These are phyloP conservation scores for Phortica magna DNA, from an alignment of 2,888 invertebrate species.

Conservation along the genomic window DNA sequence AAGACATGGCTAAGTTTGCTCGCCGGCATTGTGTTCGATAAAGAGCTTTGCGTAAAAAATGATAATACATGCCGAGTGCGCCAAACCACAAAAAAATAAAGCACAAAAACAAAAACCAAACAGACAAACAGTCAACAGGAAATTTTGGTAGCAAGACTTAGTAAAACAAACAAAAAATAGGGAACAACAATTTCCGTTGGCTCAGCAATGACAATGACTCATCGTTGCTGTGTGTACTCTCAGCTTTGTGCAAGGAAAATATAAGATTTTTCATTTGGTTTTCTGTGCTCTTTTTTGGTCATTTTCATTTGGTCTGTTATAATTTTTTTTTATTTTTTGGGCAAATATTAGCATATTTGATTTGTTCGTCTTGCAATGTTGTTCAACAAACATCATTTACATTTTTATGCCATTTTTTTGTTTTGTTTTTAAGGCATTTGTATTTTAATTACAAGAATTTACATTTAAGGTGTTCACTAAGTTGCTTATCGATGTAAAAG, in stretches of 20 bases:
- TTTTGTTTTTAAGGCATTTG: neutral
- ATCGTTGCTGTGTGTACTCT: neutral
- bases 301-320: neutral
- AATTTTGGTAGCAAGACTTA: neutral
- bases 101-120: neutral
- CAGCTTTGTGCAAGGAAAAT: neutral
- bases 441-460: too few species aligned
- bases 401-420: conserved; percentile 53
- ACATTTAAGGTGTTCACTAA: too few species aligned
- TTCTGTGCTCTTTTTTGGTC: too few species aligned
- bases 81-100: neutral
- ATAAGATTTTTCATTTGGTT: too few species aligned
- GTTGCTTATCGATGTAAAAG: too few species aligned
- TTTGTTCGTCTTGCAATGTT: conserved; percentile 48
- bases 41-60: neutral
- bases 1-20: neutral
- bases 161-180: neutral
- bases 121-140: neutral
- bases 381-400: conserved; percentile 54
- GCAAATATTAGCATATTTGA: conserved; percentile 66
- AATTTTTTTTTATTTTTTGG: neutral
- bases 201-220: neutral
- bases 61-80: conserved; percentile 1
- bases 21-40: neutral
- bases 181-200: too few species aligned